These are phyloP conservation scores for Antrozous pallidus DNA, from an alignment of 2,797 vertebrate genomes.

Conservation along the genomic window DNA sequence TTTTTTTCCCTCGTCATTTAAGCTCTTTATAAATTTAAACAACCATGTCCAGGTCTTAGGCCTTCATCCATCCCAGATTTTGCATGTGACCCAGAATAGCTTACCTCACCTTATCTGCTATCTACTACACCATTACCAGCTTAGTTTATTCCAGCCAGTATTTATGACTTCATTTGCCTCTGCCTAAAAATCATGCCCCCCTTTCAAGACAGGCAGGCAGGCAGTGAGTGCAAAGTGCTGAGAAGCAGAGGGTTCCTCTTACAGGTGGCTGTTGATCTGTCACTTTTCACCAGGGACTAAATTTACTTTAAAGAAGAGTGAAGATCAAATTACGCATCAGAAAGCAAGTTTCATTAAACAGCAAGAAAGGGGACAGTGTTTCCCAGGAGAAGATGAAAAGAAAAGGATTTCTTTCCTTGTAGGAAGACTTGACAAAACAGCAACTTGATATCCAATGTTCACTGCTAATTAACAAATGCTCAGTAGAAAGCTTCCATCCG, in stretches of 20 bases:
- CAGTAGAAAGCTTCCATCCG: conserved; percentile 65
- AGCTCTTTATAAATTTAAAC: conserved; percentile 49
- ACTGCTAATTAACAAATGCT: conserved; percentile 75
- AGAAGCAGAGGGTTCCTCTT: conserved; percentile 64
- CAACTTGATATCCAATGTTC: conserved; percentile 75
- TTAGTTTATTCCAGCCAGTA: conserved; percentile 52
- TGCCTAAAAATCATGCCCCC: conserved; percentile 40
- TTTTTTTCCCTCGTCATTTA: conserved; percentile 49
- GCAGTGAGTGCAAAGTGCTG: conserved; percentile 46
- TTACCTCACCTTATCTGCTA: conserved; percentile 59
- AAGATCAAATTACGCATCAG: conserved; percentile 72
- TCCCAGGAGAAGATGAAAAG: conserved; percentile 79
- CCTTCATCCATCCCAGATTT: conserved; percentile 48
- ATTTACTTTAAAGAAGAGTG: conserved; percentile 72
- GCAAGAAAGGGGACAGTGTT: conserved; percentile 77
- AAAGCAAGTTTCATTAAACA: conserved; percentile 74
- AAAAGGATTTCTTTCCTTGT: conserved; percentile 74
- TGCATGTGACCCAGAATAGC: conserved; percentile 24
- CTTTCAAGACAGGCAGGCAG: conserved; percentile 37
- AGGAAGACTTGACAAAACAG: conserved; percentile 73
- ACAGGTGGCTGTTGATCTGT: conserved; percentile 68
- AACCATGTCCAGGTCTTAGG: conserved; percentile 19
- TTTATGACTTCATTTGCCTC: conserved; percentile 58
- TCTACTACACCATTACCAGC: conserved; percentile 47
- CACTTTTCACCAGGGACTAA: conserved; percentile 76